phyloP scores from a whole-genome alignment of 2,888 invertebrate genomes.

The Lepidochitona cinerea region DNA sequence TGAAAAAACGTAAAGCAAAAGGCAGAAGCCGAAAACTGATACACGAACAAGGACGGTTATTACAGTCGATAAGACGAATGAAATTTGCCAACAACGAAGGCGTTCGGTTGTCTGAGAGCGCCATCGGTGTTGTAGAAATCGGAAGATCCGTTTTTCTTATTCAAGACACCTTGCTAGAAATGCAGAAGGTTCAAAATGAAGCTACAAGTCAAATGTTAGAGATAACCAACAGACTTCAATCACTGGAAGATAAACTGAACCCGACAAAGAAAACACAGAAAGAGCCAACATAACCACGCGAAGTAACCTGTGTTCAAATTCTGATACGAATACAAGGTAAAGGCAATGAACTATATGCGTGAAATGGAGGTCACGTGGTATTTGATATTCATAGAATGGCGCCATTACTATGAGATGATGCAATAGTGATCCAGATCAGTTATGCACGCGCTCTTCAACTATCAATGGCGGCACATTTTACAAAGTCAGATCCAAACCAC shows the following conservation, averaged over 20 bases:
- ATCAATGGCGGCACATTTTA: too few species aligned
- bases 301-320: too few species aligned
- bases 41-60: not conserved
- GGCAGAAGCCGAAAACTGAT: constrained; percentile 37
- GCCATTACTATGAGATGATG: too few species aligned
- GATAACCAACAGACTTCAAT: not conserved
- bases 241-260: not conserved
- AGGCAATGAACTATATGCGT: too few species aligned
- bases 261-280: not conserved
- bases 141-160: constrained; percentile 1
- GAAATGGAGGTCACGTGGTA: too few species aligned
- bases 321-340: too few species aligned
- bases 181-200: not conserved
- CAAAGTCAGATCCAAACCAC: too few species aligned
- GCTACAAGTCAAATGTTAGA: not conserved
- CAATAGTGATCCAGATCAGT: too few species aligned
- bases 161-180: not conserved
- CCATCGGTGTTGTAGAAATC: not conserved
- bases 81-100: not conserved
- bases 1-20: constrained; percentile 69
- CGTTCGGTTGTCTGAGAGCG: not conserved
- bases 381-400: too few species aligned
- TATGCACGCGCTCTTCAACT: too few species aligned
- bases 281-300: too few species aligned
- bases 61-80: not conserved